phyloP scores from a whole-genome alignment of 2,113 vertebrate genomes.

The Synchiropus splendidus region DNA sequence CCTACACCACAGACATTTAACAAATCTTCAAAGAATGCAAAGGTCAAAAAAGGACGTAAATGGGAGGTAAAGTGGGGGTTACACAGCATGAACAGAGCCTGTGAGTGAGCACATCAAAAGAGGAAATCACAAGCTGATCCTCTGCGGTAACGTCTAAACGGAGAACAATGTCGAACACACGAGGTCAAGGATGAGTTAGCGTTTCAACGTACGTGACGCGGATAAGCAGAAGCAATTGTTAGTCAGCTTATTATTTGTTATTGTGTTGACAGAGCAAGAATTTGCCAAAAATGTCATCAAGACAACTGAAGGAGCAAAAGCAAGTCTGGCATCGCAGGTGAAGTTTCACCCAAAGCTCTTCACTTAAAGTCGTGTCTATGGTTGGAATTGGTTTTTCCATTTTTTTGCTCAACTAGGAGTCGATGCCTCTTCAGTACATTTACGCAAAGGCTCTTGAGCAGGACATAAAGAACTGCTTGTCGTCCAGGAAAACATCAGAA shows the following conservation, averaged over 20 bases:
- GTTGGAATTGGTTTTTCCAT: neutral
- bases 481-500: slow-evolving; percentile 58
- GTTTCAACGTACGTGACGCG: too few species aligned
- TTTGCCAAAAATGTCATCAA: slow-evolving; percentile 77
- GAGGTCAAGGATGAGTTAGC: too few species aligned
- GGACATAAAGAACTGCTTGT: slow-evolving; percentile 67
- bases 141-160: too few species aligned
- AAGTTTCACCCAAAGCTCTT: neutral
- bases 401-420: slow-evolving; percentile 53
- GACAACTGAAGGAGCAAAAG: slow-evolving; percentile 72
- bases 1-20: too few species aligned
- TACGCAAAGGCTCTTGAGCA: slow-evolving; percentile 80
- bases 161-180: too few species aligned
- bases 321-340: slow-evolving; percentile 75
- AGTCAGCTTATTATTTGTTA: neutral
- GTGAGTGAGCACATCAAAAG: too few species aligned
- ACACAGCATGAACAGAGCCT: too few species aligned
- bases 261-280: slow-evolving; percentile 65
- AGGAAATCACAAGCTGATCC: too few species aligned
- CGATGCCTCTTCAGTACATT: slow-evolving; percentile 79
- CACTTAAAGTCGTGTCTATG: neutral
- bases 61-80: too few species aligned
- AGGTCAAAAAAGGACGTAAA: too few species aligned
- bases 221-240: too few species aligned
- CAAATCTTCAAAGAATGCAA: too few species aligned